These are phyloP conservation scores for Sakesphorus luctuosus DNA, from an alignment of 2,113 vertebrate species.

Conservation along the genomic window DNA sequence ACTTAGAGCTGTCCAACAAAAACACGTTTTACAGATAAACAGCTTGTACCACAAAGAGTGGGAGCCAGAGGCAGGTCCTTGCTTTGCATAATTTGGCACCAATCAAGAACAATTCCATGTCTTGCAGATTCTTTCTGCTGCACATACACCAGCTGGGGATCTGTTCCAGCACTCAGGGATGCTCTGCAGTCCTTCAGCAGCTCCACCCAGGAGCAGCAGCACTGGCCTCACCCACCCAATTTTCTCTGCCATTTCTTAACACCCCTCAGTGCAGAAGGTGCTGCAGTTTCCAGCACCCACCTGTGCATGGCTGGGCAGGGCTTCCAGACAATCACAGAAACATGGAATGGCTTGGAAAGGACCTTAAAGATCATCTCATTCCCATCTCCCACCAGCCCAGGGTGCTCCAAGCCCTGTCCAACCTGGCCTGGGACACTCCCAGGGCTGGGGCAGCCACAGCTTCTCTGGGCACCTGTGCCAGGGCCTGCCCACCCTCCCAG, in stretches of 20 bases:
- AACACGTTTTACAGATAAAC: not conserved
- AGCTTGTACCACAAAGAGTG: not conserved
- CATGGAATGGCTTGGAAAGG: not conserved
- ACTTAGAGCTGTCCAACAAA: not conserved
- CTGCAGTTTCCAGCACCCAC: not conserved
- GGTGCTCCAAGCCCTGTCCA: not conserved
- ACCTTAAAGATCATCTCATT: not conserved
- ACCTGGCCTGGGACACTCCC: not conserved
- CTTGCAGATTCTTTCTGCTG: not conserved
- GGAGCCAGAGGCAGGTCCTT: constrained; percentile 20
- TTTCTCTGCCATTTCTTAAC: not conserved
- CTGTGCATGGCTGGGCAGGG: not conserved
- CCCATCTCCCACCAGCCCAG: not conserved
- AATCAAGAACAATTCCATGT: not conserved
- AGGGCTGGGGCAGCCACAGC: not conserved
- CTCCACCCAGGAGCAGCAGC: not conserved
- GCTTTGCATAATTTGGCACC: constrained; percentile 7
- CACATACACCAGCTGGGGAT: not conserved
- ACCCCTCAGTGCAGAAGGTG: not conserved
- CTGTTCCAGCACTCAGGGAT: not conserved
- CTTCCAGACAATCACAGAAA: not conserved
- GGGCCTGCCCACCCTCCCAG: not conserved
- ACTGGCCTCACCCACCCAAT: not conserved
- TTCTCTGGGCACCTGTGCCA: not conserved
- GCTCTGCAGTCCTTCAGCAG: not conserved